These are phyloP conservation scores for Dichetophora obliterata DNA, from an alignment of 2,888 invertebrate species.

Conservation along the genomic window DNA sequence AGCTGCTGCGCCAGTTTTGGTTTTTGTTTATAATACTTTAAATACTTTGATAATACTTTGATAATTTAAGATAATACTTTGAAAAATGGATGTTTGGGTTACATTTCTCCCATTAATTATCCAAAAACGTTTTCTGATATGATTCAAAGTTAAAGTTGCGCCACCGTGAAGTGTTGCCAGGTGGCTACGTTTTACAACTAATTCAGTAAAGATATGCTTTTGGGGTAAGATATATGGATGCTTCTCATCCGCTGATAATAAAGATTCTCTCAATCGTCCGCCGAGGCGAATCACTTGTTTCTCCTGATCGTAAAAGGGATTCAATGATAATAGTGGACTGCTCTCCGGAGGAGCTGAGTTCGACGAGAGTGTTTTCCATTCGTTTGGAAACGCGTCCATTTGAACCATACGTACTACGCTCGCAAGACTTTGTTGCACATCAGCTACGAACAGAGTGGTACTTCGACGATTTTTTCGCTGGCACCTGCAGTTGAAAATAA, in stretches of 20 bases:
- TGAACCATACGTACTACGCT: constrained; percentile 16
- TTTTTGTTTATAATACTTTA: no score
- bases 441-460: background rate
- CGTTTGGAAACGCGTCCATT: constrained; percentile 22
- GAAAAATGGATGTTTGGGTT: constrained; percentile 25
- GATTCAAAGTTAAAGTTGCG: constrained; percentile 11
- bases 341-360: constrained; percentile 4
- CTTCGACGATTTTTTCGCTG: background rate
- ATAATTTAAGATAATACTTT: no score
- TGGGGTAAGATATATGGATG: constrained; percentile 32
- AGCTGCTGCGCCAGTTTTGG: no score
- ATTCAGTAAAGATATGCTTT: constrained; percentile 23
- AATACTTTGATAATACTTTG: no score
- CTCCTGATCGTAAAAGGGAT: constrained; percentile 26
- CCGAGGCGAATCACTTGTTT: no score
- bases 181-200: constrained; percentile 17
- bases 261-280: no score
- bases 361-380: constrained; percentile 26
- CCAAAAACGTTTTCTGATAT: constrained; percentile 16
- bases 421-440: background rate
- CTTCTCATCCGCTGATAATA: no score
- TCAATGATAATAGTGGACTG: constrained; percentile 21
- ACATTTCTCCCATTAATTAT: constrained; percentile 30
- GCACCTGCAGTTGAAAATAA: no score
- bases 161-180: no score